Evolutionary conservation across 2,797 vertebrate species (phyloP), one percentile per base, ranked within the genome.

Genomic region (Falco novaeseelandiae): DNA sequence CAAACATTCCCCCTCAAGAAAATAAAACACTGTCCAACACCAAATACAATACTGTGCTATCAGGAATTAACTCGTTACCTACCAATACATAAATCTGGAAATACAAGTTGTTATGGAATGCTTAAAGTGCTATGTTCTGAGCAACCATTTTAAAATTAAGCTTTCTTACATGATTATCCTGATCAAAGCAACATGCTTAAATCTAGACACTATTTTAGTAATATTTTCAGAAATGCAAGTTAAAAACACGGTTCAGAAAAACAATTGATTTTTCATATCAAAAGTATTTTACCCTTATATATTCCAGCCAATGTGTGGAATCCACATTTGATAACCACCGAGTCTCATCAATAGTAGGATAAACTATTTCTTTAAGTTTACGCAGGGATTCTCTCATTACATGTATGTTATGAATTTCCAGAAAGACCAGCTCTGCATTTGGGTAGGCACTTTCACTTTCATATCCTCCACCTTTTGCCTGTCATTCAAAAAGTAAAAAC

Each of bases 331-430:
- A 99, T 36, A 99, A 98, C 99, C 99, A 99, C 90, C 97, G 99
- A 2, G 98, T 97, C 86, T 99, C 99, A n/a, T 99, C 99, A 7
- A 99, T 99, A 15, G 98, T 98, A 6, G 99, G 99, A 96, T 99
- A 99, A 51, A 99, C 98, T 0, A 99, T 98, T 59, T 99, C 99
- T 95, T 99, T 99, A 77, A 99, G 97, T 91, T 99, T 99, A 36
- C 99, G 98, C 70, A 99, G 98, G 15, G 99, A 99, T 94, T 99
- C 99, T 59, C 99, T 98, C 98, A 99, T 99, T 52, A 99, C 99
- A 0, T 99, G 99, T 38, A 99, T 99, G 88, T 99, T 99, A 25
- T 99, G 99, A 61, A 99, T 99, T 77, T 99, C 99, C 97, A 99
- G 96, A 85, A 99, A 99, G 74, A 98, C 98, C 25, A 99, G 97